phyloP scores from a whole-genome alignment of 2,888 invertebrate species.

The Cordilura impudica region DNA sequence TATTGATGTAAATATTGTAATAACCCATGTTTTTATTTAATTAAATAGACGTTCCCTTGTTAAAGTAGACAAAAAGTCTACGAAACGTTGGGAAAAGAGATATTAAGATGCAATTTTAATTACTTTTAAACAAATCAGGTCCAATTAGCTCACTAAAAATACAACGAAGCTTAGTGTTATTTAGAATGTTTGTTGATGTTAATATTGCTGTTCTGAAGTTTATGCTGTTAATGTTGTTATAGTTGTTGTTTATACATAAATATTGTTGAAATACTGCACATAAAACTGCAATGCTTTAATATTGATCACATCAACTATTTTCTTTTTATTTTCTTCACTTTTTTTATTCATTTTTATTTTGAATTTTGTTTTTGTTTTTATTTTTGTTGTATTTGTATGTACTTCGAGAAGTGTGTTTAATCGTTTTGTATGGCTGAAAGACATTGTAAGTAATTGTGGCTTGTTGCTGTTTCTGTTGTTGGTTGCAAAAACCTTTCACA shows the following conservation, averaged over 20 bases:
- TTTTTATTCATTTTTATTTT: background rate
- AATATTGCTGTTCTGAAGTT: constrained; percentile 62
- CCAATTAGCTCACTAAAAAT: too few species aligned
- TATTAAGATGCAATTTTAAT: too few species aligned
- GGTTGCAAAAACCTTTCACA: constrained; percentile 45
- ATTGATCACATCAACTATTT: constrained; percentile 63
- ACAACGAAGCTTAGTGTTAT: too few species aligned
- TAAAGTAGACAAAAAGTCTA: too few species aligned
- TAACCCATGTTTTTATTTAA: too few species aligned
- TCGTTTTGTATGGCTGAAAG: constrained; percentile 52
- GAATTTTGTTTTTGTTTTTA: background rate
- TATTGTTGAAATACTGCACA: constrained; percentile 59
- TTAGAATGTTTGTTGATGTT: constrained; percentile 41
- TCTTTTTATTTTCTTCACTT: background rate
- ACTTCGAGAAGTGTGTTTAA: constrained; percentile 49
- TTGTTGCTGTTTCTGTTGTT: constrained; percentile 14
- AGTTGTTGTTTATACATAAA: constrained; percentile 48
- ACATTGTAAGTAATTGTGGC: constrained; percentile 21
- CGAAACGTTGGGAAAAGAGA: too few species aligned
- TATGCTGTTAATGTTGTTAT: constrained; percentile 38
- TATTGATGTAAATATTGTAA: too few species aligned
- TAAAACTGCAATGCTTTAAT: constrained; percentile 58
- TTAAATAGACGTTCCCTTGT: too few species aligned
- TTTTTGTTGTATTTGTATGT: too few species aligned
- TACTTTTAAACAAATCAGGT: too few species aligned